phyloP scores from a whole-genome alignment of 2,113 vertebrate species.

The Siphamia tubifer region DNA sequence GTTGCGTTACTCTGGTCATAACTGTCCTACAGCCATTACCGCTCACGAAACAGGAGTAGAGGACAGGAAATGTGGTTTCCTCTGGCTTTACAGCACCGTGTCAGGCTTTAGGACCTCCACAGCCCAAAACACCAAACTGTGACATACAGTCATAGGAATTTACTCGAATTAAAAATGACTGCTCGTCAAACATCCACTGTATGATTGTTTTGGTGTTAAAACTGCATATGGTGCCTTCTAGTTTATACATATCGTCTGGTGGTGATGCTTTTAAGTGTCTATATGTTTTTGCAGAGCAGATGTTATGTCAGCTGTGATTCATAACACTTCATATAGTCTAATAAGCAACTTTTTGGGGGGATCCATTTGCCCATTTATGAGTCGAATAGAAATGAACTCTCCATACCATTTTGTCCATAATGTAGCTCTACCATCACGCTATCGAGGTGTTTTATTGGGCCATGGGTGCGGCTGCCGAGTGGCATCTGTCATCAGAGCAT shows the following conservation, averaged over 20 bases:
- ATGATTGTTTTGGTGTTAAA: conserved; percentile 21
- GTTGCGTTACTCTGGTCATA: conserved; percentile 10
- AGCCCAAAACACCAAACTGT: conserved; percentile 23
- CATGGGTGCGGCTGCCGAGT: conserved; percentile 51
- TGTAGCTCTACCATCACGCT: background rate
- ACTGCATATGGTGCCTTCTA: background rate
- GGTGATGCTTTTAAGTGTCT: background rate
- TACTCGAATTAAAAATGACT: conserved; percentile 44
- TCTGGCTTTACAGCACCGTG: conserved; percentile 42
- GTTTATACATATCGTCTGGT: background rate
- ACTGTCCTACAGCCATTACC: conserved; percentile 19
- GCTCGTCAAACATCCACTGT: background rate
- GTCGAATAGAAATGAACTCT: conserved; percentile 6
- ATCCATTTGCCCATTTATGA: background rate
- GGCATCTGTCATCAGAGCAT: conserved; percentile 74
- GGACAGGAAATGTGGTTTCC: conserved; percentile 64
- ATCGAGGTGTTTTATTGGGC: conserved; percentile 54
- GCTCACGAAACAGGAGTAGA: conserved; percentile 39
- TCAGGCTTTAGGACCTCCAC: conserved; percentile 29
- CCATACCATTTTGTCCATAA: conserved; percentile 12
- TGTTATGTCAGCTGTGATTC: background rate
- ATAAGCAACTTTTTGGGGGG: background rate
- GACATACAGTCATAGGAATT: conserved; percentile 40
- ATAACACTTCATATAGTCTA: background rate
- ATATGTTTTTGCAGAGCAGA: background rate